phyloP scores from a whole-genome alignment of 2,888 invertebrate genomes.

The Apoda limacodes region DNA sequence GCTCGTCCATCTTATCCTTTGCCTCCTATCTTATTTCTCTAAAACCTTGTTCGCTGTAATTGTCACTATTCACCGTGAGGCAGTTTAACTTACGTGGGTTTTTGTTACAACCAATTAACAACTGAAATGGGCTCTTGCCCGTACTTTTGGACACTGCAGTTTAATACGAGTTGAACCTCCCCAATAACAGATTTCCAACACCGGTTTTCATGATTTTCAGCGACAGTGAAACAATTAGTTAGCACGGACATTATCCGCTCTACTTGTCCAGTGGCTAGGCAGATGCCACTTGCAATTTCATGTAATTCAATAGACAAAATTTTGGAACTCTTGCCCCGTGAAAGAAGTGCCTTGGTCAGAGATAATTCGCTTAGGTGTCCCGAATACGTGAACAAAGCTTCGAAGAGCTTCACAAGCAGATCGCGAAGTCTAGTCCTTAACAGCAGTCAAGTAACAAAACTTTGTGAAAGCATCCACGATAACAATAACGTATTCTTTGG shows the following conservation, averaged over 20 bases:
- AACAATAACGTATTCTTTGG: conserved; percentile 6
- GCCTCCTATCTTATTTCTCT: neutral
- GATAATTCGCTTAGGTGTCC: conserved; percentile 4
- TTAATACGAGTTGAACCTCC: conserved; percentile 4
- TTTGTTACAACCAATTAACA: conserved; percentile 3
- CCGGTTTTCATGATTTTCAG: conserved; percentile 4
- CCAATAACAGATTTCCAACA: conserved; percentile 4
- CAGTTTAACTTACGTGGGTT: neutral
- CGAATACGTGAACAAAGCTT: neutral
- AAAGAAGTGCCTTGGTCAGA: conserved; percentile 5
- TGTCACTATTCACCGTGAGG: neutral
- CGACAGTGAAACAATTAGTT: conserved; percentile 1
- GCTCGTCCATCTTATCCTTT: conserved; percentile 3
- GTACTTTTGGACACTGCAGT: conserved; percentile 5
- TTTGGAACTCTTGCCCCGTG: conserved; percentile 4
- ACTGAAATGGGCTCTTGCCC: conserved; percentile 4
- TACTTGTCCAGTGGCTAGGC: conserved; percentile 2
- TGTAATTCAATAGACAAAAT: conserved; percentile 3
- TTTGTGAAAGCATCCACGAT: conserved; percentile 4
- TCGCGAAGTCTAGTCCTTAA: conserved; percentile 2
- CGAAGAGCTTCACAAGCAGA: conserved; percentile 3
- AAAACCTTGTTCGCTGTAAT: neutral
- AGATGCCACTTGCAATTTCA: conserved; percentile 3
- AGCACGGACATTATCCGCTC: conserved; percentile 2
- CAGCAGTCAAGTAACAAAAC: conserved; percentile 1